These are phyloP conservation scores for Herpetotheres cachinnans DNA, from an alignment of 2,113 vertebrate species.

Conservation along the genomic window DNA sequence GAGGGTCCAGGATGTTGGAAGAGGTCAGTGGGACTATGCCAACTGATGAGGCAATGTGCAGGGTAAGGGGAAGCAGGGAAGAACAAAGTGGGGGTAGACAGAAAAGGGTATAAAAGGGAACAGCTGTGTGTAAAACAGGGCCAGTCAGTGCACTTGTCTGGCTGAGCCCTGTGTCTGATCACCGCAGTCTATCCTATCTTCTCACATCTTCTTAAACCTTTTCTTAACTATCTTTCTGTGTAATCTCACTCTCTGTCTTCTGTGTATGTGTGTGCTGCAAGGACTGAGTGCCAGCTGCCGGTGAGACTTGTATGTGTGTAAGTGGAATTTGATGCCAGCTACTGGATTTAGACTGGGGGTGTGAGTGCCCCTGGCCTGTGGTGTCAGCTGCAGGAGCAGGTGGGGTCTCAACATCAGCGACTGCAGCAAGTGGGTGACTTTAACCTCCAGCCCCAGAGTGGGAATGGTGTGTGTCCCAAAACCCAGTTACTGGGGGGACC, in stretches of 20 bases:
- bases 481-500: background rate
- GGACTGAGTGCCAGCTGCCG: background rate
- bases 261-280: background rate
- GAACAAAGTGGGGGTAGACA: background rate
- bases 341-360: fast-evolving
- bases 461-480: background rate
- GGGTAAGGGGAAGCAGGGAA: background rate
- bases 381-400: background rate
- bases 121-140: fast-evolving
- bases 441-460: background rate
- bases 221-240: background rate
- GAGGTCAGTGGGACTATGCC: background rate
- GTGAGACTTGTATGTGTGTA: background rate
- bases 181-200: background rate
- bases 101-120: background rate
- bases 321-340: background rate
- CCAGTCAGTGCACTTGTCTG: background rate
- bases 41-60: background rate
- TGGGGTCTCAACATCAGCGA: background rate
- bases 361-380: background rate
- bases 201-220: background rate
- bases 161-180: background rate
- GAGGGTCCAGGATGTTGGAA: background rate
- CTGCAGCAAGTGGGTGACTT: background rate
- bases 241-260: background rate